A percentile compares a stretch with the other conserved stretches of the same genome.
Evolutionary conservation across 2,797 vertebrate species (phyloP).

Genomic region (Tangara arthus): DNA sequence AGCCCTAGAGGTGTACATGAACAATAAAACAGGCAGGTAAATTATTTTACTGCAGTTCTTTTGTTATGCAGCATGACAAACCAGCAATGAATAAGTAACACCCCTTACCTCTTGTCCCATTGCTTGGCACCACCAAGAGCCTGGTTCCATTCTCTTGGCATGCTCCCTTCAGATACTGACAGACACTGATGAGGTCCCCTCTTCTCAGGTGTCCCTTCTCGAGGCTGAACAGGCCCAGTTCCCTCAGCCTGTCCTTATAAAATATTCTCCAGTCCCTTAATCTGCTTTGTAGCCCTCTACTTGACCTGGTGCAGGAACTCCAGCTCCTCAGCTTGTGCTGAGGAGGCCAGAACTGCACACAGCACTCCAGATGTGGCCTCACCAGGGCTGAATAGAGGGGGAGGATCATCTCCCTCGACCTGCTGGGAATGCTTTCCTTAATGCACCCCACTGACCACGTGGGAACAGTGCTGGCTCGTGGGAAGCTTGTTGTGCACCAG

Average conservation of each 20-base stretch:
- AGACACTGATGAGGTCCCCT: background rate
- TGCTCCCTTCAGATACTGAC: background rate
- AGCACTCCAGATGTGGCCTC: background rate
- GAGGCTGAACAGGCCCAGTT: background rate
- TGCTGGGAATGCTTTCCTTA: background rate
- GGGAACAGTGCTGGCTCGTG: background rate
- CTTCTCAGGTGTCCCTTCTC: rapidly evolving
- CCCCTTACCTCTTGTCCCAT: rapidly evolving
- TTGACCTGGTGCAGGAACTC: background rate
- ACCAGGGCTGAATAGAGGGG: background rate
- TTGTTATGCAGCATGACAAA: background rate
- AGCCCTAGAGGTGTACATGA: background rate
- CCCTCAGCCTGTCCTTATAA: background rate
- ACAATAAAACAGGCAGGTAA: background rate
- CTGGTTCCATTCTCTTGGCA: background rate
- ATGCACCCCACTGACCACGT: background rate
- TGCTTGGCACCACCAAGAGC: background rate
- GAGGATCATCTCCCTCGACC: background rate
- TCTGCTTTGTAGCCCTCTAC: background rate
- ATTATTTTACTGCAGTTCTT: background rate
- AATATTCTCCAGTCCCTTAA: background rate
- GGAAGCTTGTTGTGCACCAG: background rate
- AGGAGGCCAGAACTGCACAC: background rate
- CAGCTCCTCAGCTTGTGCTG: background rate
- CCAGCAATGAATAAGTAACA: background rate